A percentile compares a stretch with the other conserved stretches of the same genome.
phyloP scores from a whole-genome alignment of 1,140 invertebrate species.

The Microplitis demolitor region DNA sequence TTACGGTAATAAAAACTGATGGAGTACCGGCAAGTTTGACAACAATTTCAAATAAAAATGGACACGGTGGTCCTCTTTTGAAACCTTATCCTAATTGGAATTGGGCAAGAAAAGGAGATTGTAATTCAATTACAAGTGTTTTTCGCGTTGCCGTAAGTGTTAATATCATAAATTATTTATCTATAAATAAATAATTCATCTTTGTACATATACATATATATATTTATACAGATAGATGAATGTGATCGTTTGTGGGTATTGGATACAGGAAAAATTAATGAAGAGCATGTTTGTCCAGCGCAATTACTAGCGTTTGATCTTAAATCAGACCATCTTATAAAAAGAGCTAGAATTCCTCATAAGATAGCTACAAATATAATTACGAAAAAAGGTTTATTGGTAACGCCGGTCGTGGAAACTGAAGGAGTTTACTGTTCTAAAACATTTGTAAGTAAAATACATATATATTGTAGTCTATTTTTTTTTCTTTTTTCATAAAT shows the following conservation, averaged over 20 bases:
- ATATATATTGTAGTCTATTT: too few species aligned
- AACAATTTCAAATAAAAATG: conserved; percentile 16
- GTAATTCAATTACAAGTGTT: conserved; percentile 35
- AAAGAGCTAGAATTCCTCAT: conserved; percentile 47
- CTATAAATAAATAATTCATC: background rate
- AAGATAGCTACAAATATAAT: conserved; percentile 32
- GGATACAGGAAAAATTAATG: conserved; percentile 58
- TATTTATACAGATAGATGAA: conserved; percentile 55
- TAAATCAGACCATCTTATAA: conserved; percentile 52
- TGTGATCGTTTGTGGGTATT: conserved; percentile 63
- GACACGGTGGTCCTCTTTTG: conserved; percentile 33
- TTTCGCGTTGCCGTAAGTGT: conserved; percentile 38
- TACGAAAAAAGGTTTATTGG: conserved; percentile 26
- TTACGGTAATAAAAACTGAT: conserved; percentile 52
- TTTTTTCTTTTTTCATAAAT: too few species aligned
- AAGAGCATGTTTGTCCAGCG: conserved; percentile 51
- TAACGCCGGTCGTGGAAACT: conserved; percentile 38
- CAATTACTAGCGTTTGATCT: conserved; percentile 61
- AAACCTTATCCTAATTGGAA: conserved; percentile 42
- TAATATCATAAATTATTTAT: background rate
- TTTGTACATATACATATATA: background rate
- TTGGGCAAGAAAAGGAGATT: conserved; percentile 32
- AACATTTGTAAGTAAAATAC: conserved; percentile 28
- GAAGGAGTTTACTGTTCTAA: conserved; percentile 16
- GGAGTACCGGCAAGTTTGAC: conserved; percentile 45